Evolutionary conservation across 1,140 invertebrate species (phyloP), one percentile per base, ranked within the genome.

Genomic region (Elymnias hypermnestra): DNA sequence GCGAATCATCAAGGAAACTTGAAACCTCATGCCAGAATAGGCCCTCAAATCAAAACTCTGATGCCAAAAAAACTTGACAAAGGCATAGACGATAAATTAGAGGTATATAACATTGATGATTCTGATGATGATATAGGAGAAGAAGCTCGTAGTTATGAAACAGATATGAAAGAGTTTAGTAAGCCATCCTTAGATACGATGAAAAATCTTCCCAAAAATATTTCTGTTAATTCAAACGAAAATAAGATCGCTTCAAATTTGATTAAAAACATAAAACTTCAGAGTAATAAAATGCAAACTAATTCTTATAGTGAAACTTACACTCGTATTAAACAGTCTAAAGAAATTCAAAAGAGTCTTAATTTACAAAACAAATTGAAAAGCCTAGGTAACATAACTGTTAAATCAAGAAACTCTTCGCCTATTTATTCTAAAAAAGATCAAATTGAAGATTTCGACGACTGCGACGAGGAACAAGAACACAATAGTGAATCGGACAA

Each of bases 61-160:
- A 14, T 18, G n/a, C 12, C 33, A 14, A 38, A 47, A 31, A 39
- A 9, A 22, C 5, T 17, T n/a, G 10, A 43, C 10, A 54, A 64
- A 40, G 43, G 56, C 38, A 53, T 53, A 26, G 45, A 67, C 17
- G 43, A 76, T 44, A 61, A 75, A 33, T 60, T 78, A 43, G 79
- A 83, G 63, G 72, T 78, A 45, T 78, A 66, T 46, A 72, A 77
- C 41, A 72, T 83, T 52, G 79, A 83, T 52, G 79, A 83, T 47
- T 81, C 79, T 45, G 79, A 83, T 54, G 74, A 53, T 38, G 45
- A 57, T 42, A 64, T 39, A 10, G 31, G 48, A 42, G 8, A 9
- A 13, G 46, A 49, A n/a, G n/a, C n/a, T n/a, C n/a, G n/a, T n/a
- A n/a, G n/a, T n/a, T n/a, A n/a, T n/a, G n/a, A n/a, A n/a, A n/a